Conservation (phyloP, 1,140 invertebrate species). For the Ceratitis capitata region DNA sequence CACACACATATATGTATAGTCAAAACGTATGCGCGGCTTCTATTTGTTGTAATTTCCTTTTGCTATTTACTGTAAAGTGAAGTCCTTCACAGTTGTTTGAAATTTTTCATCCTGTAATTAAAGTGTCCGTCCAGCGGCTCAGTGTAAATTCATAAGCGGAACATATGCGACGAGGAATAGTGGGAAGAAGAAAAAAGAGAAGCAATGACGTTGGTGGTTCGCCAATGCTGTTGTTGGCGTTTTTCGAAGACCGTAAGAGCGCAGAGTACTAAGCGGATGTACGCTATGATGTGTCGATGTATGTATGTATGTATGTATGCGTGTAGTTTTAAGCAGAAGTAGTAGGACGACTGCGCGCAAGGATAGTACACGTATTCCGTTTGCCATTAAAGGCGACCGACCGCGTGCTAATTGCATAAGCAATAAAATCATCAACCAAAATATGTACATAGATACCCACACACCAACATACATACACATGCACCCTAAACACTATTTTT, state of each 20-base stretch:
- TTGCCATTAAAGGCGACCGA: background rate
- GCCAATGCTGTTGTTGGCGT: background rate
- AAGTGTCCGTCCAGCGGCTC: slow-evolving; percentile 4
- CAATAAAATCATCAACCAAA: slow-evolving; percentile 36
- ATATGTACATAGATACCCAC: too few species aligned
- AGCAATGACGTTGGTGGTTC: background rate
- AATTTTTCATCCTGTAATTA: slow-evolving; percentile 27
- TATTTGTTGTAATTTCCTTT: too few species aligned
- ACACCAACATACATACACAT: too few species aligned
- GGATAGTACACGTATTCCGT: too few species aligned
- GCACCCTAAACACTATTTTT: too few species aligned
- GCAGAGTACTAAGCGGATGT: background rate
- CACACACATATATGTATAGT: too few species aligned
- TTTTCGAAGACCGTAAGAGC: background rate
- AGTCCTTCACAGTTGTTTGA: slow-evolving; percentile 20
- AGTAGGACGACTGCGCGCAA: background rate
- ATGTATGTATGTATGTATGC: background rate
- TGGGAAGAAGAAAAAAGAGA: too few species aligned
- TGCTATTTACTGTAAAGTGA: background rate
- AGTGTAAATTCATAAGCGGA: background rate
- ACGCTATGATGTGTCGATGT: background rate
- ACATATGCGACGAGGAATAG: background rate
- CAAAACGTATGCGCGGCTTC: too few species aligned
- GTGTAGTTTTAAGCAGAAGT: too few species aligned
- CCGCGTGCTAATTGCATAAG: slow-evolving; percentile 32